phyloP scores from a whole-genome alignment of 2,888 invertebrate genomes.

The Chymomyza caudatula region DNA sequence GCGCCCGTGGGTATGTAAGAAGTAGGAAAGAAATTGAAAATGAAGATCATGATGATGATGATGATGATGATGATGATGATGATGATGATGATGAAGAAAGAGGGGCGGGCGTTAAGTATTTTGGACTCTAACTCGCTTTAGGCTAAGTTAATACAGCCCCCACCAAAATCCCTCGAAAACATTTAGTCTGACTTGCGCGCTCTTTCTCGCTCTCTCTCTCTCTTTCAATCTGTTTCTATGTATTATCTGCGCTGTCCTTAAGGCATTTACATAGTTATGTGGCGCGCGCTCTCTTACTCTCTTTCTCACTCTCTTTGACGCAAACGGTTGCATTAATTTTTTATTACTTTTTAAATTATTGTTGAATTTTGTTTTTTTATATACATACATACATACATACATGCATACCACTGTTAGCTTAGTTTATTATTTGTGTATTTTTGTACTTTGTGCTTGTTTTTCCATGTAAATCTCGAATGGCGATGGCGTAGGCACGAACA shows the following conservation, averaged over 20 bases:
- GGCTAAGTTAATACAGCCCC: slow-evolving; percentile 29
- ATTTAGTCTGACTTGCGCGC: slow-evolving; percentile 27
- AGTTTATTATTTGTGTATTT: slow-evolving; percentile 26
- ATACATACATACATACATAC: slow-evolving; percentile 6
- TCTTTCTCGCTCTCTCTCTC: not conserved
- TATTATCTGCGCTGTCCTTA: too few species aligned
- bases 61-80: not conserved
- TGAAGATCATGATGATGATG: slow-evolving; percentile 7
- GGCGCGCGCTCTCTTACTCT: slow-evolving; percentile 17
- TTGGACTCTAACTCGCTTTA: slow-evolving; percentile 29
- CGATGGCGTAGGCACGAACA: not conserved
- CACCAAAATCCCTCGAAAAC: slow-evolving; percentile 11
- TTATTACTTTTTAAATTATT: slow-evolving; percentile 66
- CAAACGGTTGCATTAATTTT: not conserved
- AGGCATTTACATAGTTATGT: slow-evolving; percentile 13
- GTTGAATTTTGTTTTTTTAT: slow-evolving; percentile 71
- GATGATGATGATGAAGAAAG: slow-evolving; percentile 12
- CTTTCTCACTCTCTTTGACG: slow-evolving; percentile 27
- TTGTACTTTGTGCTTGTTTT: slow-evolving; percentile 35
- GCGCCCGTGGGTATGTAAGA: slow-evolving; percentile 84
- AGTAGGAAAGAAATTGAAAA: not conserved
- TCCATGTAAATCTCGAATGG: slow-evolving; percentile 21
- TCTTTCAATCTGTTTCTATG: slow-evolving; percentile 7
- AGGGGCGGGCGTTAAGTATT: slow-evolving; percentile 11
- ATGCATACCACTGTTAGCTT: slow-evolving; percentile 42